Evolutionary conservation across 2,888 invertebrate genomes (phyloP).

Genomic region (Stramonita haemastoma): DNA sequence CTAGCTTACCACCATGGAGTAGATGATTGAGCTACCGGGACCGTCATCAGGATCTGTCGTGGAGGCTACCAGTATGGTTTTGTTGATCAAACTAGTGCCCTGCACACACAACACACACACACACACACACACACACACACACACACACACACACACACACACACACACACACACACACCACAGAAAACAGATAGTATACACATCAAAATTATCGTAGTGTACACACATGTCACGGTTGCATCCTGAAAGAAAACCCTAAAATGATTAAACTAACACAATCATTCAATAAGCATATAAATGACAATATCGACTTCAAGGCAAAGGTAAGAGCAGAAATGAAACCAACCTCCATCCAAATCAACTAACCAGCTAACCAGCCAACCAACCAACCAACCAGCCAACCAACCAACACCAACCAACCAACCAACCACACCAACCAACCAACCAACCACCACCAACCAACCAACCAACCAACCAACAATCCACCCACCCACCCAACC

Average conservation of each 20-base stretch:
- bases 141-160: neutral
- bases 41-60: conserved; percentile 62
- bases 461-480: no score
- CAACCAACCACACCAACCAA: no score
- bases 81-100: neutral
- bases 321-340: no score
- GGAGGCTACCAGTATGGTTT: conserved; percentile 52
- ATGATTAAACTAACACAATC: no score
- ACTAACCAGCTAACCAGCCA: no score
- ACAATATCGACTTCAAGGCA: no score
- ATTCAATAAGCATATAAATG: no score
- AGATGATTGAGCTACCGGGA: conserved; percentile 53
- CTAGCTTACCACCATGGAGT: conserved; percentile 58
- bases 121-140: conserved; percentile 11
- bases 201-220: neutral
- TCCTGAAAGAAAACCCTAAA: neutral
- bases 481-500: no score
- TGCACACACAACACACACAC: conserved; percentile 24
- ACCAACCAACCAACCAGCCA: no score
- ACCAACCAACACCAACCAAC: no score
- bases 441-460: no score
- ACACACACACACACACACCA: conserved; percentile 9
- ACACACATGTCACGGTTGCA: neutral
- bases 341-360: no score
- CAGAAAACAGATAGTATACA: neutral